Conservation (phyloP, 2,797 vertebrate genomes). For the Perdix hodgsoniae region DNA sequence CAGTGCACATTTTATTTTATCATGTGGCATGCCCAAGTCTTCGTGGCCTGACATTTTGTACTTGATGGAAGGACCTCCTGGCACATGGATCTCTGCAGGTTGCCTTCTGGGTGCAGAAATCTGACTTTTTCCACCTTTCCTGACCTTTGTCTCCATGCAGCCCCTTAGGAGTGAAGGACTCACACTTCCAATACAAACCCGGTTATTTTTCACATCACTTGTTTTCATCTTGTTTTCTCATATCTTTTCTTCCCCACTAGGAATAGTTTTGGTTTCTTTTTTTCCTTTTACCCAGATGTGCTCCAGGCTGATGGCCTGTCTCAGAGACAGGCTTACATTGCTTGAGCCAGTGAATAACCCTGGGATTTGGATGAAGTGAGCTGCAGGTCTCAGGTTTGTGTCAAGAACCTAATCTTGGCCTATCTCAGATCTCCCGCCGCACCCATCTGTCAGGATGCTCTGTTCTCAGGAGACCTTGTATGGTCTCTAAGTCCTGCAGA, state of each 20-base stretch:
- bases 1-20: background rate
- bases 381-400: background rate
- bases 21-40: background rate
- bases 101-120: background rate
- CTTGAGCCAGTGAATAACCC: fast-evolving
- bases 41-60: fast-evolving
- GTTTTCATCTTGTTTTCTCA: background rate
- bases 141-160: fast-evolving
- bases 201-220: background rate
- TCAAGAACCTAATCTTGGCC: background rate
- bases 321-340: fast-evolving
- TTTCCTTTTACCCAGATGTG: background rate
- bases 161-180: fast-evolving
- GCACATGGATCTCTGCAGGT: background rate
- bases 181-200: background rate
- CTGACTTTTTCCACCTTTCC: background rate
- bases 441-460: fast-evolving
- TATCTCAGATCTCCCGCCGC: background rate
- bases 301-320: background rate
- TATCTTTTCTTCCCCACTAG: background rate
- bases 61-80: background rate
- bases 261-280: background rate
- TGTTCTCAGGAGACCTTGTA: background rate
- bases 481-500: background rate
- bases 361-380: background rate